Percentiles rank a stretch among this genome's conserved stretches.
These are phyloP conservation scores for Coptotermes formosanus DNA, from an alignment of 1,140 invertebrate species.

Conservation along the genomic window DNA sequence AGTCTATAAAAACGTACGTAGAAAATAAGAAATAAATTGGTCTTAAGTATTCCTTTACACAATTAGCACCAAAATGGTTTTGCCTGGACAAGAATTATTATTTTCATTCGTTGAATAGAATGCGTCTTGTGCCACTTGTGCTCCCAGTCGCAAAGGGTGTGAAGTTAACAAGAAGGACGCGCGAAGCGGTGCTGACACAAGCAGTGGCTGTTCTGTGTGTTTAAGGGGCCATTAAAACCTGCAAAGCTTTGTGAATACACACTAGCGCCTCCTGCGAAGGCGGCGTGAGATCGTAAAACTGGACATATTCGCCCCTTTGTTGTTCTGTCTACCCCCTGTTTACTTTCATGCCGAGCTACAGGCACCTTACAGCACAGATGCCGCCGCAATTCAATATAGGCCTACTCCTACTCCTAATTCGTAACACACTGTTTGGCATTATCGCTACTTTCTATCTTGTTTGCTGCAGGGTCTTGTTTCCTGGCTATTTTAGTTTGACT, in stretches of 20 bases:
- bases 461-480: neutral
- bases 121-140: too few species aligned
- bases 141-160: neutral
- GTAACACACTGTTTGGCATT: neutral
- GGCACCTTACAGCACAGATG: neutral
- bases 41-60: too few species aligned
- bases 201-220: neutral
- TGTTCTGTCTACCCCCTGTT: neutral
- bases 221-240: neutral
- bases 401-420: neutral
- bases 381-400: neutral
- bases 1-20: too few species aligned
- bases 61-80: too few species aligned
- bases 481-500: neutral
- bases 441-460: neutral
- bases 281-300: neutral
- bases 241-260: neutral
- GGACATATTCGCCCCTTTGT: neutral
- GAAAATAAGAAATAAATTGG: too few species aligned
- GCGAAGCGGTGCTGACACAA: neutral
- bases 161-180: neutral
- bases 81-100: too few species aligned
- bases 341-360: neutral
- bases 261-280: neutral
- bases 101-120: too few species aligned